Base-by-base conservation (phyloP, 2,888 invertebrate species). In the Limenitis camilla region DNA sequence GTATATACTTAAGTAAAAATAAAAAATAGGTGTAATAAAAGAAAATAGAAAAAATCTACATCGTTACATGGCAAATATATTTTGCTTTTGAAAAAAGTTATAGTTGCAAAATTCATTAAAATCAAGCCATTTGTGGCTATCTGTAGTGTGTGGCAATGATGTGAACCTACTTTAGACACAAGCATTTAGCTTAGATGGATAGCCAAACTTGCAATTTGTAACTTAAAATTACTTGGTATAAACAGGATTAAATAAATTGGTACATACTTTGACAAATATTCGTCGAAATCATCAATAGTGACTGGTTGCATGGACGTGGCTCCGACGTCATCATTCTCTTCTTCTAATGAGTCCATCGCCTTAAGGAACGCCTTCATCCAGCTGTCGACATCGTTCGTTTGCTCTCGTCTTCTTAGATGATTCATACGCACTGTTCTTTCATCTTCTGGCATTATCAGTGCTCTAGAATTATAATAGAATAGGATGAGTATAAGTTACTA, bases 341-440 rank as follows among this genome's bases (percentile, higher is more conserved):
- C 94, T 61, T 93, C 93, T 40, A 96, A 75, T 0, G 94, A 94
- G 50, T 95, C 95, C 93, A 96, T 95, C 0, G 94, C 95, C 64
- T 94, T 93, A 38, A 96, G 88, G 84, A 96, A 96, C 2, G 93
- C 92, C 66, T 93, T 92, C 91, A 96, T 95, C 96, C 96, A 96
- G 72, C 93, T 92, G 75, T 94, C 93, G 0, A 96, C 96, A 76
- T 96, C 96, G 69, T 94, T 92, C 36, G 92, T 87, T 69, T 93
- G 92, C 70, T 96, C 96, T 6, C 96, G 89, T 40, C 94, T 89
- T 53, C 96, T 87, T 36, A 96, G 81, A 67, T 94, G 93, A 65
- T 94, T 95, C 96, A 96, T 96, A 40, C 96, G 90, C 4, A 96
- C 89, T 11, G 92, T 92, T 10, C 96, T 86, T 73, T 96, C 96